Evolutionary conservation across 2,113 vertebrate genomes (phyloP), one percentile per base, ranked within the genome.

Genomic region (Archilochus colubris): DNA sequence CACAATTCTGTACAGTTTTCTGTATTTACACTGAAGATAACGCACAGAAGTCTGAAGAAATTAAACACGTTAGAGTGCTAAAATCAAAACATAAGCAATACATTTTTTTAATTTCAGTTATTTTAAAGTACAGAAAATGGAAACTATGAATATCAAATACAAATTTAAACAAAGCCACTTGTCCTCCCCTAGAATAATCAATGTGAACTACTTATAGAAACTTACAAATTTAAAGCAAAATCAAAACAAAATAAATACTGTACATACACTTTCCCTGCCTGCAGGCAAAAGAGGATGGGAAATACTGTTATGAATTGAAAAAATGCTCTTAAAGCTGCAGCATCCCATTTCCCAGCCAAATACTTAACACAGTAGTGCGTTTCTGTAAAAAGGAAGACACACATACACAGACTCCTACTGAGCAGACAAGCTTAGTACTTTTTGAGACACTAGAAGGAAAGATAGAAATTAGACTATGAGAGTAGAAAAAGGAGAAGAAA

Each of bases 251-350:
- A 98, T 98, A 98, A 98, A 98, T 98, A 98, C 98, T 98, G 97
- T 98, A 98, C 97, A 97, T 93, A 97, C 97, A 98, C 96, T 97
- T 98, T 98, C 97, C 98, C 98, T 98, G 98, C 98, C 98, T 98
- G 98, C 98, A 98, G 98, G 98, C 98, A 98, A 98, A 98, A 98
- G 97, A 96, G 96, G 96, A 98, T 98, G 97, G 98, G 98, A 98
- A 98, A 98, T 97, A 98, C 97, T 98, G 97, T 97, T 96, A 96
- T 82, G 97, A 98, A 97, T 97, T 40, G 74, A 68, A 94, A 83
- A 96, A 94, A 97, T 79, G 97, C 97, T 98, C 97, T 97, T 98
- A 98, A 98, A 98, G 97, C 98, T 98, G 96, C 97, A 96, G 95
- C 97, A 97, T 95, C 97, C 97, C 97, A 97, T 93, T 98, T 97